Evolutionary conservation across 2,797 vertebrate genomes (phyloP), one percentile per base, ranked within the genome.

Genomic region (Sebastolobus alascanus): DNA sequence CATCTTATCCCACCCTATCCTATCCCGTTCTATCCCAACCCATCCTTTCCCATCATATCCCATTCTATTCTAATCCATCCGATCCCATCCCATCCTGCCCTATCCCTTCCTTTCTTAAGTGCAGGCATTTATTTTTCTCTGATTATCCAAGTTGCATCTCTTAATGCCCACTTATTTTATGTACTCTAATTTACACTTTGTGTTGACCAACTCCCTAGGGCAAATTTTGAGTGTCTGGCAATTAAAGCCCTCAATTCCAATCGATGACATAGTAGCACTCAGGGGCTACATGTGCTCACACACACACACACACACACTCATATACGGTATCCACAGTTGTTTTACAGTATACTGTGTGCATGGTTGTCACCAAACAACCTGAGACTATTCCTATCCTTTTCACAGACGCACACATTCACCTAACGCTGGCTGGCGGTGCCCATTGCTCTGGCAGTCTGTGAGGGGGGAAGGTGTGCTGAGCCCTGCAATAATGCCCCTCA

Each of bases 401-500:
- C 27, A 50, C 43, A 85, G 50, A 61, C 37, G 73, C 38, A 74
- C 67, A 68, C 68, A 60, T 75, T 70, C 66, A 76, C 68, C 76
- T 64, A 70, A 56, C 66, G 59, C 75, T 18, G 40, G 38, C 86
- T 90, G 79, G 72, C 56, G 56, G 56, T 77, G 84, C 72, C 80
- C 77, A 75, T 59, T 72, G 86, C 82, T 82, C 52, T 79, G 71
- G 73, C 84, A 83, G 77, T 72, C 40, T 86, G 75, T 52, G 66
- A 74, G 73, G 60, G 61, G 73, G 83, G 65, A 71, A 74, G 82
- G 79, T 64, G 84, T 61, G 80, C 84, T 82, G 75, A 92, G 88
- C 90, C 83, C 82, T 72, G 82, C 82, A 88, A 83, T 90, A 86
- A 91, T 89, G 82, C 89, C 76, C 82, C 83, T 73, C 85, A 90